Evolutionary conservation across 2,113 vertebrate genomes (phyloP).

Genomic region (Protomyctophum bolini): DNA sequence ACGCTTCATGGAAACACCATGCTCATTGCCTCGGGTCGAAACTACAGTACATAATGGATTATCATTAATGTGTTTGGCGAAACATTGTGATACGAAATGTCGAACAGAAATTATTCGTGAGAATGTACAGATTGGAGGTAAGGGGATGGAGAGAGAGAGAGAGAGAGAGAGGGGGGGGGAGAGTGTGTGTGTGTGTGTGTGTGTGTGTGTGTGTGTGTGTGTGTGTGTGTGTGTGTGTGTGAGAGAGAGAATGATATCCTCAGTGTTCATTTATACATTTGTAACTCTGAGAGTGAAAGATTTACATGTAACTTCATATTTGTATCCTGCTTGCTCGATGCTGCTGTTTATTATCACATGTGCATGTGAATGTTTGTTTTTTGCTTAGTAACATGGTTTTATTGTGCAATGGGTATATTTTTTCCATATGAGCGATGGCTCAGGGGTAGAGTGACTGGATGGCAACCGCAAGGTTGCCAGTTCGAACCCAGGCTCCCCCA

Average conservation of each 20-base stretch:
- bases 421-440: too few relatives aligned
- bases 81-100: background rate
- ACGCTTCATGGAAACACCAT: background rate
- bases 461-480: too few relatives aligned
- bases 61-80: conserved; percentile 1
- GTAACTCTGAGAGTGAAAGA: too few relatives aligned
- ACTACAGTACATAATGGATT: background rate
- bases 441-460: too few relatives aligned
- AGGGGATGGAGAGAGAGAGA: background rate
- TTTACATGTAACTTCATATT: too few relatives aligned
- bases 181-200: background rate
- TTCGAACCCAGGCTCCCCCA: too few relatives aligned
- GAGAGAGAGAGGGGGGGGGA: background rate
- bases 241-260: background rate
- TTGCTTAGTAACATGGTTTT: too few relatives aligned
- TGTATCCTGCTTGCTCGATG: too few relatives aligned
- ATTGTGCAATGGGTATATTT: too few relatives aligned
- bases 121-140: background rate
- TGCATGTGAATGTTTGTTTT: too few relatives aligned
- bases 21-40: background rate
- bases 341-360: too few relatives aligned
- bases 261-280: background rate
- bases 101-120: background rate
- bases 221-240: conserved; percentile 8
- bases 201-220: background rate